These are phyloP conservation scores for Alectura lathami DNA, from an alignment of 2,113 vertebrate genomes.

Conservation along the genomic window DNA sequence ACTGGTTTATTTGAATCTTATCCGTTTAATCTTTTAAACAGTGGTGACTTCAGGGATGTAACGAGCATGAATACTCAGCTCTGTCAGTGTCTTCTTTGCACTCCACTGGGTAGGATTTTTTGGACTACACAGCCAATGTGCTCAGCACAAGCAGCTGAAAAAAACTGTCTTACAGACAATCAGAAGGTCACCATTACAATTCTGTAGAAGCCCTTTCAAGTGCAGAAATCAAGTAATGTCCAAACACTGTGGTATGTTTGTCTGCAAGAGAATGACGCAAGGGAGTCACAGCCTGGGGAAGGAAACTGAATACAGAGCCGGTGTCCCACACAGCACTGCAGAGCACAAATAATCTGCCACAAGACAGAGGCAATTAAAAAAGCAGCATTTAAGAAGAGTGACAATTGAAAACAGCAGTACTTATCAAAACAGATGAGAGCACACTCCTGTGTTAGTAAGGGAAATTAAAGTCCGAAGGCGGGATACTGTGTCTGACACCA, in stretches of 20 bases:
- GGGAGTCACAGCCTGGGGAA: neutral
- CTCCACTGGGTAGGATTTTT: neutral
- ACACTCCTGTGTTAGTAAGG: fast-evolving
- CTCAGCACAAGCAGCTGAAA: neutral
- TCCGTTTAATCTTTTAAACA: neutral
- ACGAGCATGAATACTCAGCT: neutral
- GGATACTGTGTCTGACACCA: neutral
- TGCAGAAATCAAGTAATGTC: neutral
- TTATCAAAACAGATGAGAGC: neutral
- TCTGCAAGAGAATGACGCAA: neutral
- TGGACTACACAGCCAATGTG: neutral
- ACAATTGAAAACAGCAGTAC: fast-evolving
- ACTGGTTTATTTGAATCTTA: neutral
- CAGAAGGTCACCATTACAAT: neutral
- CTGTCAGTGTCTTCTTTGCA: neutral
- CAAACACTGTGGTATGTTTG: neutral
- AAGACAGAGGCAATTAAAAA: neutral
- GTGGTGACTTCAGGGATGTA: neutral
- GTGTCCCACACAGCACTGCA: fast-evolving
- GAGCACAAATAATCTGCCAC: neutral
- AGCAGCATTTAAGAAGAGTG: neutral
- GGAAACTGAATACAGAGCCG: neutral
- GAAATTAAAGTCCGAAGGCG: neutral
- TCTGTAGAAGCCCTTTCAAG: neutral
- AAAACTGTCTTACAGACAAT: neutral